Evolutionary conservation across 1,140 invertebrate genomes (phyloP), one percentile per base, ranked within the genome.

Genomic region (Teleogryllus occipitalis): DNA sequence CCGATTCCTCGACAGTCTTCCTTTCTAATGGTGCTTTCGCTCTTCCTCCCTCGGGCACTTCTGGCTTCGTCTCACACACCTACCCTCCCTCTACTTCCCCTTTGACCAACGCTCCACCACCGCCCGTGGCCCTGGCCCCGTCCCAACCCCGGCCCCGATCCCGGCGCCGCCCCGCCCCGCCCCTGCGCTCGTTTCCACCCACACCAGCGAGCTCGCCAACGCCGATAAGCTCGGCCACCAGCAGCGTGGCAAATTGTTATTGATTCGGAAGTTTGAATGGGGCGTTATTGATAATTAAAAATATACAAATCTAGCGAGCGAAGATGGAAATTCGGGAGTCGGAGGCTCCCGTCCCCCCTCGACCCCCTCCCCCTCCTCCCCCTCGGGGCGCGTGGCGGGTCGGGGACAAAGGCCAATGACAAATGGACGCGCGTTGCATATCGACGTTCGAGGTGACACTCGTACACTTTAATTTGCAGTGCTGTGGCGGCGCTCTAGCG

Each of bases 181-280:
- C 54, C 10, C 54, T 3, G 54, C 54, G 18, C 54, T 18, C 54
- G 54, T 65, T 18, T 14, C 10, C 10, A 18, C 54, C 10, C 27
- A 39, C 27, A 1, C 27, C 27, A 39, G 27, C 27, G 27, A 39
- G 27, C 18, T 10, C 10, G 54, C 18, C 54, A 14, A 14, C 54
- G 18, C 54, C 18, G 54, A 65, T 65, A 65, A 65, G 54, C 54
- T 7, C 18, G 10, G 18, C 54, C 54, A 65, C 54, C 54, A 18
- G 10, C 54, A 65, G 54, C 10, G 54, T 65, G 54, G 54, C 54
- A 65, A 65, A 65, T 65, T 65, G 54, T 65, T 65, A 65, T 65
- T 65, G 54, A 65, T 65, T 65, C 54, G 54, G 54, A 65, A 65
- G 54, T 65, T 65, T 65, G 54, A 65, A 65, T 65, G 54, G 54